These are phyloP conservation scores for Drosophila obscura DNA, from an alignment of 1,140 invertebrate genomes.

Conservation along the genomic window DNA sequence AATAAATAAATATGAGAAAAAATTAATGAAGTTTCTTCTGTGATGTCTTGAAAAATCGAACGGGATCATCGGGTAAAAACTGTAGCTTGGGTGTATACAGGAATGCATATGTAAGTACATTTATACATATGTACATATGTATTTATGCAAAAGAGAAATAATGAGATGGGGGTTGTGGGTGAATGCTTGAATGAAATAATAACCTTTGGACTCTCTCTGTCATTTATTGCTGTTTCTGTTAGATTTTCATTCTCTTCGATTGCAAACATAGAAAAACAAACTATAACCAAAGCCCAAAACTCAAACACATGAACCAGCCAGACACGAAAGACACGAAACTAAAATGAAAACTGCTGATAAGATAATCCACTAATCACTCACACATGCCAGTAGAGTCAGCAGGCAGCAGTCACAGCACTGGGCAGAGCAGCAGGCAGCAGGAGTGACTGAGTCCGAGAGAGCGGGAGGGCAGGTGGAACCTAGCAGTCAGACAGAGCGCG, in stretches of 20 bases:
- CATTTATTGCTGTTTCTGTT: not conserved
- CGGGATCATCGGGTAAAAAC: too few species aligned
- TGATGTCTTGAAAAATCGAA: too few species aligned
- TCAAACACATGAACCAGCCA: slow-evolving; percentile 20
- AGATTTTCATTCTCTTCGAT: not conserved
- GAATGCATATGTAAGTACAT: too few species aligned
- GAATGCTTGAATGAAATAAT: not conserved
- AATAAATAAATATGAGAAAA: too few species aligned
- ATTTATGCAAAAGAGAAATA: too few species aligned
- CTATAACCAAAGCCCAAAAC: slow-evolving; percentile 19
- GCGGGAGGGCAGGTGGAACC: slow-evolving; percentile 4
- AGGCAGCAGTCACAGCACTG: not conserved
- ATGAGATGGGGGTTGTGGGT: too few species aligned
- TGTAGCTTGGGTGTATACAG: too few species aligned
- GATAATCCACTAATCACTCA: slow-evolving; percentile 57
- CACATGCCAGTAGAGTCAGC: not conserved
- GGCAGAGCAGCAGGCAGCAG: not conserved
- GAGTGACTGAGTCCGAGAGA: not conserved
- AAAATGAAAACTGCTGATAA: slow-evolving; percentile 51
- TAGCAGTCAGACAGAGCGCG: too few species aligned
- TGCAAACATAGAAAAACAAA: slow-evolving; percentile 16
- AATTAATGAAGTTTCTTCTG: too few species aligned
- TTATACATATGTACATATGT: too few species aligned
- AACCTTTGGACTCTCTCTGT: slow-evolving; percentile 26
- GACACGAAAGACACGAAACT: slow-evolving; percentile 15